phyloP scores from a whole-genome alignment of 2,888 invertebrate species.

The Sarcophaga rosellei region DNA sequence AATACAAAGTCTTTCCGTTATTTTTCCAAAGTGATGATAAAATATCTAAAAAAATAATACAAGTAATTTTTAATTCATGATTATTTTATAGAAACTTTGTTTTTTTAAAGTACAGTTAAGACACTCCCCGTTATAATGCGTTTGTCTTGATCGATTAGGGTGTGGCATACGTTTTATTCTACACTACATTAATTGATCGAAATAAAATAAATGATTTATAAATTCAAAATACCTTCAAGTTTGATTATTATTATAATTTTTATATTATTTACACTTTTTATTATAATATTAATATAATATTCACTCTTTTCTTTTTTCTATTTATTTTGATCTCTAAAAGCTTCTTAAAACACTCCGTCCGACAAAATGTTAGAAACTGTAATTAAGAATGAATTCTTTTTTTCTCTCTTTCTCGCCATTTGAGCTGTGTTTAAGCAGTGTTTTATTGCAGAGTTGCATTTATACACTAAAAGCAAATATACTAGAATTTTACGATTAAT shows the following conservation, averaged over 20 bases:
- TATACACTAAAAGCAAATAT: not conserved
- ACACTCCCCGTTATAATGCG: constrained; percentile 57
- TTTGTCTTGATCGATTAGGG: constrained; percentile 47
- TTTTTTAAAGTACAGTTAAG: not conserved
- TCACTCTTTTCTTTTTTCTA: not conserved
- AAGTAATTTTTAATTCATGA: too few relatives aligned
- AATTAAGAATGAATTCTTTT: constrained; percentile 25
- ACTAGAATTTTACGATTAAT: not conserved
- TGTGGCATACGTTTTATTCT: constrained; percentile 48
- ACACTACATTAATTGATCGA: too few relatives aligned
- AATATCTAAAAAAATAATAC: too few relatives aligned
- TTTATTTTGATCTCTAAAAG: not conserved
- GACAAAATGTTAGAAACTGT: constrained; percentile 4
- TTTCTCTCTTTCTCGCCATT: not conserved
- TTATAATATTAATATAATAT: not conserved
- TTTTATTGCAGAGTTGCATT: constrained; percentile 14
- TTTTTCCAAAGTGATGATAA: too few relatives aligned
- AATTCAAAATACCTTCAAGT: too few relatives aligned
- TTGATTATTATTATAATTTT: not conserved
- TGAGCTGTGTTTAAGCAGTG: constrained; percentile 31
- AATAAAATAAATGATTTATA: too few relatives aligned
- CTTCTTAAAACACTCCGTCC: constrained; percentile 17
- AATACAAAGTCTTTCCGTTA: too few relatives aligned
- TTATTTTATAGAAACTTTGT: too few relatives aligned
- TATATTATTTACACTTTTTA: not conserved